These are phyloP conservation scores for Drosophila carrolli DNA, from an alignment of 1,140 invertebrate species.

Conservation along the genomic window DNA sequence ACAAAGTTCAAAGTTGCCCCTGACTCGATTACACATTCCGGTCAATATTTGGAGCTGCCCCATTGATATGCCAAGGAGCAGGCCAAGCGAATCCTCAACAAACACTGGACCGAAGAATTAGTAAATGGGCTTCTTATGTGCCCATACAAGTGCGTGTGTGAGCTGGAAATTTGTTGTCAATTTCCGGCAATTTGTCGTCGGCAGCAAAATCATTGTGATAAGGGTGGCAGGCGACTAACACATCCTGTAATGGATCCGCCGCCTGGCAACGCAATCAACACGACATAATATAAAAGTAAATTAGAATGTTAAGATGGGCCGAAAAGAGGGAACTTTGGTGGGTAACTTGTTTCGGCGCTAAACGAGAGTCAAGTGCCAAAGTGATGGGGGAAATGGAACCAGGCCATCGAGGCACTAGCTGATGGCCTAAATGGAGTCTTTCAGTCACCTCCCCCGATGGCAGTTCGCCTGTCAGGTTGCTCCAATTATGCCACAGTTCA, in stretches of 20 bases:
- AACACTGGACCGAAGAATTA: slow-evolving; percentile 54
- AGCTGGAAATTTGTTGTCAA: slow-evolving; percentile 73
- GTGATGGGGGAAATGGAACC: slow-evolving; percentile 15
- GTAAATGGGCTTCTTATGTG: slow-evolving; percentile 34
- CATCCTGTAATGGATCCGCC: slow-evolving; percentile 76
- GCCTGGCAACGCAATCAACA: slow-evolving; percentile 64
- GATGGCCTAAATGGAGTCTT: slow-evolving; percentile 65
- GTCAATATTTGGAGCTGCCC: slow-evolving; percentile 39
- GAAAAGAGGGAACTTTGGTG: slow-evolving; percentile 23
- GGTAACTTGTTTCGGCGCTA: slow-evolving; percentile 62
- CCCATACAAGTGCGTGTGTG: slow-evolving; percentile 21
- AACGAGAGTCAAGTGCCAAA: slow-evolving; percentile 44
- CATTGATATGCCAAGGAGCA: slow-evolving; percentile 65
- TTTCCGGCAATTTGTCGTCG: slow-evolving; percentile 79
- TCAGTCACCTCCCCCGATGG: slow-evolving; percentile 33
- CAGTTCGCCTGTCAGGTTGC: slow-evolving; percentile 26
- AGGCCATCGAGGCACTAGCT: slow-evolving; percentile 41
- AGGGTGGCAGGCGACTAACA: slow-evolving; percentile 21
- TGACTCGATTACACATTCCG: slow-evolving; percentile 48
- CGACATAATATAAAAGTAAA: slow-evolving; percentile 80
- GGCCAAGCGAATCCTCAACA: slow-evolving; percentile 44
- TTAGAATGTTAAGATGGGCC: slow-evolving; percentile 73
- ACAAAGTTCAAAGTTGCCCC: slow-evolving; percentile 34
- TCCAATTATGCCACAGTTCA: slow-evolving; percentile 41
- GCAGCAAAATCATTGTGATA: slow-evolving; percentile 49